Base-by-base conservation (phyloP, 2,113 vertebrate genomes). In the Thalassarche chlororhynchos region DNA sequence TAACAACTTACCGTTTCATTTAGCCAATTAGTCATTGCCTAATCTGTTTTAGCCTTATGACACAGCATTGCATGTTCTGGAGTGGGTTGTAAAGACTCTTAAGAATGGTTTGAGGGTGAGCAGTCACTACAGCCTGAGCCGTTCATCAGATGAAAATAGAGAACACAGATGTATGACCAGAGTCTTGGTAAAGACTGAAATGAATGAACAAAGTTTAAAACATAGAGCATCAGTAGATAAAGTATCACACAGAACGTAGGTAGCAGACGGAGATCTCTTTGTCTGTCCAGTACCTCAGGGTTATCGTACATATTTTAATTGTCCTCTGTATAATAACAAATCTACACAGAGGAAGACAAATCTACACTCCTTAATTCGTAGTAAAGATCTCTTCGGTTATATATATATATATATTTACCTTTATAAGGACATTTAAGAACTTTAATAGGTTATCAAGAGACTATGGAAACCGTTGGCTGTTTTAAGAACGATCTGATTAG, bases 61-160 rank as follows among this genome's bases (percentile, higher is more conserved):
- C 12, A 32, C 31, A 38, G 32, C 14, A 11, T 3, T 60, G 23
- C 44, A 2, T 1, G 0, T n/a, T 61, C 25, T 60, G 10, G 14
- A 49, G 21, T 26, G 17, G 28, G 36, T 40, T 87, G 7, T 51
- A 47, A 78, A 58, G 57, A 40, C 10, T 28, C 7, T n/a, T n/a
- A 25, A 42, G 32, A 71, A 18, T 31, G 15, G 15, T 42, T 81
- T 54, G 51, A 32, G 36, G 54, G 32, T 3, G 0, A 88, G 44
- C 4, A 12, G 10, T 25, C 10, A 0, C 34, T 65, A 5, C 5
- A 46, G 46, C 11, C 36, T 49, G 21, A 82, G 26, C 15, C 5
- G 0, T 57, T 62, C 24, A 11, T 17, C 2, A 0, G 7, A 36
- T 36, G 42, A 6, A 79, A 83, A 13, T 7, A 4, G n/a, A 55